Evolutionary conservation across 2,113 vertebrate species (phyloP).

Genomic region (Perca schrenkii): DNA sequence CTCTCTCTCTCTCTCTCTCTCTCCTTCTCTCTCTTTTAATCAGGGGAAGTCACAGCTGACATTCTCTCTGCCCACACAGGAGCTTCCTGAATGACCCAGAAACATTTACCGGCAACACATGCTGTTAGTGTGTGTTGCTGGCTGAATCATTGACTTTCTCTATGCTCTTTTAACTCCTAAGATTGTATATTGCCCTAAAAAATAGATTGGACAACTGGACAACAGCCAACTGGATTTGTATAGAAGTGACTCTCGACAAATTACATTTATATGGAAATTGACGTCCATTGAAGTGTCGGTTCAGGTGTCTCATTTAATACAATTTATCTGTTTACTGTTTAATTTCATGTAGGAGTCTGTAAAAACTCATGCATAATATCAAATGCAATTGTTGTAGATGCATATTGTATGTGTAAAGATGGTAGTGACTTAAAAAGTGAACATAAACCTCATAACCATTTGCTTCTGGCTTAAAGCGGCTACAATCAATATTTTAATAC

Average conservation of each 20-base stretch:
- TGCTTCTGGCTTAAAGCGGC: neutral
- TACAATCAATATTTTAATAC: neutral
- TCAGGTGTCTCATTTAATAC: neutral
- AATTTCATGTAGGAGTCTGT: neutral
- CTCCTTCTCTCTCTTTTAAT: conserved; percentile 32
- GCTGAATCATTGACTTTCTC: neutral
- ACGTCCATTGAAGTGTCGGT: too few relatives aligned
- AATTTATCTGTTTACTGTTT: neutral
- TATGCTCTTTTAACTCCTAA: neutral
- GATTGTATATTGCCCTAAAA: neutral
- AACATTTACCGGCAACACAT: neutral
- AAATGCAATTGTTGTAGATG: neutral
- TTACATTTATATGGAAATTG: neutral
- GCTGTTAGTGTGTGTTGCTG: neutral
- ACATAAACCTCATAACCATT: neutral
- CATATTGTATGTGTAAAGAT: neutral
- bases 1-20: conserved; percentile 3
- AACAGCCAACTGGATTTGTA: too few relatives aligned
- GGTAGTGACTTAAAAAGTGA: neutral
- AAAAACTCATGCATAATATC: neutral
- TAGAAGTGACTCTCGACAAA: neutral
- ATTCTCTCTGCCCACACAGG: conserved; percentile 9
- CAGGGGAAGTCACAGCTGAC: conserved; percentile 28
- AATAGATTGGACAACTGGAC: too few relatives aligned
- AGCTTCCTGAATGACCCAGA: conserved; percentile 2